phyloP scores from a whole-genome alignment of 2,888 invertebrate species.

The Caenorhabditis uteleia region DNA sequence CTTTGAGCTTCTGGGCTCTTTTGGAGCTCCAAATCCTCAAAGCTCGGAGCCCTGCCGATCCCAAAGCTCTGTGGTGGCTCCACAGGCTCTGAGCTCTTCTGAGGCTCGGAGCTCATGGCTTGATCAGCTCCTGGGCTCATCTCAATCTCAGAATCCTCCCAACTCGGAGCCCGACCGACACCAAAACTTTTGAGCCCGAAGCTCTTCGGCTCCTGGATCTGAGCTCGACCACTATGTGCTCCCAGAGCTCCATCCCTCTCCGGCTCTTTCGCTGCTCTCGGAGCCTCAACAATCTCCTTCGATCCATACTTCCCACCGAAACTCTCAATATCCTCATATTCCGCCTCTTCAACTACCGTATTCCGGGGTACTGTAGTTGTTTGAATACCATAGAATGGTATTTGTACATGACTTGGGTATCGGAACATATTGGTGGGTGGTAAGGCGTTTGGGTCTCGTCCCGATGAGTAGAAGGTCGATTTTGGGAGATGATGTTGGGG shows the following conservation, averaged over 20 bases:
- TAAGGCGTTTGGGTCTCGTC: constrained; percentile 4
- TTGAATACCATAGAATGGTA: constrained; percentile 15
- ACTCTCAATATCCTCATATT: constrained; percentile 3
- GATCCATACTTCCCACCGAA: background rate
- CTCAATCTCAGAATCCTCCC: background rate
- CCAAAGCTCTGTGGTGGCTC: background rate
- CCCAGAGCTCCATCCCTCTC: background rate
- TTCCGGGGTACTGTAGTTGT: constrained; percentile 16
- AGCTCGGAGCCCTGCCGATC: constrained; percentile 3
- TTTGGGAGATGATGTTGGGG: background rate
- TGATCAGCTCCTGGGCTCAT: too few relatives aligned
- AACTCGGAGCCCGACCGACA: too few relatives aligned
- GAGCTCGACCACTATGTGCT: too few relatives aligned
- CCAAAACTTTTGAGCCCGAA: background rate
- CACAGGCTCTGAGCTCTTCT: background rate
- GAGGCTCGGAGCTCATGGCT: background rate
- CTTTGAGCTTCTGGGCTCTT: constrained; percentile 1
- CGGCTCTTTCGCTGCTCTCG: background rate
- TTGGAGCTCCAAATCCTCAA: background rate
- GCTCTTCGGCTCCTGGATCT: too few relatives aligned
- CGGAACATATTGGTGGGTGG: constrained; percentile 17
- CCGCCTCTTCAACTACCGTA: constrained; percentile 9
- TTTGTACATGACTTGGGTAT: constrained; percentile 14
- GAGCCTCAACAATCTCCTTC: background rate
- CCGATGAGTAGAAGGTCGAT: constrained; percentile 13